Evolutionary conservation across 2,113 vertebrate species (phyloP).

Genomic region (Phoenicopterus ruber): DNA sequence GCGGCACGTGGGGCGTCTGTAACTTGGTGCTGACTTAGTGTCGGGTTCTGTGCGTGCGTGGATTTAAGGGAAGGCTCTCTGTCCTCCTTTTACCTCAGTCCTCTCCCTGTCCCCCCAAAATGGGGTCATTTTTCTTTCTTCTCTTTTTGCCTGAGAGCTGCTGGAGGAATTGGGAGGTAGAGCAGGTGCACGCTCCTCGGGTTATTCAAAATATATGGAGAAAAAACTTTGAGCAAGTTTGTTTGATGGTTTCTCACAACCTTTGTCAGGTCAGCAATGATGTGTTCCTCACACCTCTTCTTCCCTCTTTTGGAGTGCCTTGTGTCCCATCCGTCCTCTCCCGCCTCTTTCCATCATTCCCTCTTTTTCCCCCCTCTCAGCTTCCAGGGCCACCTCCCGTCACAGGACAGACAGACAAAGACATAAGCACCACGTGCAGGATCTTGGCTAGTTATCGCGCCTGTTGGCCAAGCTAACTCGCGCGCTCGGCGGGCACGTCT

Average conservation of each 20-base stretch:
- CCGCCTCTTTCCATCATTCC: not conserved
- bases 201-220: not conserved
- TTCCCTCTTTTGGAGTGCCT: not conserved
- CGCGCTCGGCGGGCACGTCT: fast-evolving
- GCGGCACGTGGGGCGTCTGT: not conserved
- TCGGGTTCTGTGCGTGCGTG: not conserved
- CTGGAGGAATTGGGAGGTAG: not conserved
- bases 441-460: not conserved
- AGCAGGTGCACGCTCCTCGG: not conserved
- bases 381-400: not conserved
- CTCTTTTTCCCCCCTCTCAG: not conserved
- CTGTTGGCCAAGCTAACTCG: not conserved
- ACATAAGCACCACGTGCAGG: not conserved
- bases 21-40: not conserved
- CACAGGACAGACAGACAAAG: not conserved
- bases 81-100: not conserved
- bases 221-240: not conserved
- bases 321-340: fast-evolving
- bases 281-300: not conserved
- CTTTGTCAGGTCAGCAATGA: not conserved
- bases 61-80: not conserved
- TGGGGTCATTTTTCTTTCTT: not conserved
- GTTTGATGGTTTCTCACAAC: not conserved
- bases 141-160: not conserved
- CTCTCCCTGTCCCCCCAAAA: not conserved